Base-by-base conservation (phyloP, 2,888 invertebrate species). In the Lasioglossum leucozonium region DNA sequence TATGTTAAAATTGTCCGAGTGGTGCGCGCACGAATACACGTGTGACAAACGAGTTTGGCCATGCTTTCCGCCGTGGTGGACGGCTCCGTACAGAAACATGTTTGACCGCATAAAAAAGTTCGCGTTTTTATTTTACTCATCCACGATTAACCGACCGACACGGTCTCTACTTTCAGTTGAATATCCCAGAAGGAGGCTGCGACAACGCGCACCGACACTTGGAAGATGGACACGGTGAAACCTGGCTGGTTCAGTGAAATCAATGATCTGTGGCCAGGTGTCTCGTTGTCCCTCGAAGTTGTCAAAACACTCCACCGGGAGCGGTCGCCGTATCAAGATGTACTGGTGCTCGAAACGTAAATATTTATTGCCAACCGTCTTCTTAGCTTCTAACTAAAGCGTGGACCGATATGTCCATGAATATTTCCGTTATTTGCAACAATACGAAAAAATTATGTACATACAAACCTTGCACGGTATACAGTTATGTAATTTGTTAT, bases 201-300 rank as follows among this genome's bases (percentile, higher is more conserved):
- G 26, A 47, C 77, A 22, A 8, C 40, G 65, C 55, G 65, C 55
- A 18, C 74, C 18, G 30, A 44, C 13, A 34, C 11, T 34, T 44
- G 65, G 87, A 85, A 81, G 73, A 98, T 98, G 98, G 96, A 98
- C 95, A 94, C 95, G 72, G 93, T 99, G 81, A 96, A 96, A 91
- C 96, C 97, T 92, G 98, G 98, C 87, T 99, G 99, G 99, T 99
- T 99, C 94, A 98, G 98, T 89, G 99, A 99, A 96, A 96, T 97
- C 30, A 98, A 97, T 93, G 97, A 97, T 67, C 95, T 99, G 92
- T 99, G 99, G 98, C 98, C 98, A 0, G 99, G 99, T 0, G 97
- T 98, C 91, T 97, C 97, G 30, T 97, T 99, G 93, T 99, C 99
- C 0, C 95, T 99, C 85, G 96, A 98, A 96, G 97, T 99, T 0